Percentiles rank a stretch among this genome's conserved stretches.
Evolutionary conservation across 2,888 invertebrate genomes (phyloP).

Genomic region (Erebia epiphron): DNA sequence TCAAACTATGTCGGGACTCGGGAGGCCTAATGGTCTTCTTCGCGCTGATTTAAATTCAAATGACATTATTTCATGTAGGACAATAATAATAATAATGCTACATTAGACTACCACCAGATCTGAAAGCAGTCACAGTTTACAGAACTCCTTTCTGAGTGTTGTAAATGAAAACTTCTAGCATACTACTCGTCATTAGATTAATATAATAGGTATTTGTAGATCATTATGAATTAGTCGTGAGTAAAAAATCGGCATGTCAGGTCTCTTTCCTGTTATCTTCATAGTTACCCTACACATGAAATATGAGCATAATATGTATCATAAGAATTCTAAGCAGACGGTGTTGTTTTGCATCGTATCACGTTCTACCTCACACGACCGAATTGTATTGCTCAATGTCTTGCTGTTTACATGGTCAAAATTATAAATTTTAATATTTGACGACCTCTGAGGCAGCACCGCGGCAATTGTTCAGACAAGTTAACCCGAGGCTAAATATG

Average conservation of each 20-base stretch:
- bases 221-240: neutral
- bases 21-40: too few relatives aligned
- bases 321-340: conserved; percentile 17
- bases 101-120: too few relatives aligned
- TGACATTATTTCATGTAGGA: neutral
- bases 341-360: conserved; percentile 22
- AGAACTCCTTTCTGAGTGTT: too few relatives aligned
- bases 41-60: neutral
- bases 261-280: neutral
- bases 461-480: neutral
- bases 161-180: too few relatives aligned
- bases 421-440: conserved; percentile 6
- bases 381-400: conserved; percentile 14
- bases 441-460: neutral
- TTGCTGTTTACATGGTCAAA: conserved; percentile 8
- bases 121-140: too few relatives aligned
- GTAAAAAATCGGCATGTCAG: neutral
- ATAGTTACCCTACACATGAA: conserved; percentile 12
- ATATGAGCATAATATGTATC: conserved; percentile 8
- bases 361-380: conserved; percentile 23
- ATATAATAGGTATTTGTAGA: neutral
- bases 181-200: neutral
- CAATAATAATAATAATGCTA: too few relatives aligned
- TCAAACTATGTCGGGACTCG: too few relatives aligned
- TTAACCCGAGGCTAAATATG: neutral